Evolutionary conservation across 1,140 invertebrate species (phyloP).

Genomic region (Epicauta chinensis): DNA sequence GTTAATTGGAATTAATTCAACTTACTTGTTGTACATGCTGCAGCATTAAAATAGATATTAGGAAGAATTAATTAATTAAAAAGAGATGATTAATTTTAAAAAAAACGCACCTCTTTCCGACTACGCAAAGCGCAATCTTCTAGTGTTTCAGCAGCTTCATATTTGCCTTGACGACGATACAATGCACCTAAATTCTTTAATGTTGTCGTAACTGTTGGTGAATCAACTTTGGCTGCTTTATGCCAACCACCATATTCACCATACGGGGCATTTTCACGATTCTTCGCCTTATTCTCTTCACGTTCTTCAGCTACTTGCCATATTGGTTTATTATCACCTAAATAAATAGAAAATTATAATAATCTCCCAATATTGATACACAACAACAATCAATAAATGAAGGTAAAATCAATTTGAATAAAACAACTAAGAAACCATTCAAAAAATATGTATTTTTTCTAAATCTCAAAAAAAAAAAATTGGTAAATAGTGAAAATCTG

Average conservation of each 20-base stretch:
- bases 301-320: constrained; percentile 99
- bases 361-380: constrained; percentile 4
- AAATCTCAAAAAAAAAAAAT: background rate
- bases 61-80: background rate
- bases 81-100: background rate
- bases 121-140: constrained; percentile 95
- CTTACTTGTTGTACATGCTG: constrained; percentile 54
- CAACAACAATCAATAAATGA: background rate
- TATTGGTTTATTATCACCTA: constrained; percentile 96
- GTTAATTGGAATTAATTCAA: constrained; percentile 26
- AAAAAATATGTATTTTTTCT: background rate
- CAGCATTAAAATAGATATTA: constrained; percentile 45
- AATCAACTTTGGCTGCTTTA: constrained; percentile 97
- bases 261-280: constrained; percentile 85
- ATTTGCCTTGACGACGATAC: constrained; percentile 96
- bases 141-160: constrained; percentile 96
- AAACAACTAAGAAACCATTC: constrained; percentile 1
- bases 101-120: constrained; percentile 72
- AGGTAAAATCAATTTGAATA: background rate
- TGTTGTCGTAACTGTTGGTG: constrained; percentile 94
- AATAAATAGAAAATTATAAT: constrained; percentile 4
- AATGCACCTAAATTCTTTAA: constrained; percentile 95
- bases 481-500: background rate
- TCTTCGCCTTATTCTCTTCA: constrained; percentile 89
- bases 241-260: constrained; percentile 97